phyloP scores from a whole-genome alignment of 2,113 vertebrate genomes.

The Oceanites oceanicus region DNA sequence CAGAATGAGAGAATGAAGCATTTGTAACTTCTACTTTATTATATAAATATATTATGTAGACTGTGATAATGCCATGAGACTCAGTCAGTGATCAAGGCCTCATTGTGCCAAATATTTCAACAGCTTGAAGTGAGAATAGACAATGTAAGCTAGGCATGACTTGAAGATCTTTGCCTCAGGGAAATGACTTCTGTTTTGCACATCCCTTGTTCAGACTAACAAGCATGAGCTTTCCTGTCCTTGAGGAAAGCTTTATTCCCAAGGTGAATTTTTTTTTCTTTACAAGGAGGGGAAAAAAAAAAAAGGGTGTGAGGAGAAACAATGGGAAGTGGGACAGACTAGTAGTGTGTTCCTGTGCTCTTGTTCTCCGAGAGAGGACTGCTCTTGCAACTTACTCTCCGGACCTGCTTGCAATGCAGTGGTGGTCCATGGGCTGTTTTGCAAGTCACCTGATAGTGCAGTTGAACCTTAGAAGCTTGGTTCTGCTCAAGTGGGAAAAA shows the following conservation, averaged over 20 bases:
- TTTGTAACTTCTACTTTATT: not conserved
- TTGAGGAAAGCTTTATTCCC: not conserved
- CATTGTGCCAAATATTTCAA: constrained; percentile 17
- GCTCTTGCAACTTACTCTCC: not conserved
- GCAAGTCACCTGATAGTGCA: not conserved
- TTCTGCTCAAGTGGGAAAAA: not conserved
- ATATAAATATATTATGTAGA: not conserved
- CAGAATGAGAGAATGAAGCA: not conserved
- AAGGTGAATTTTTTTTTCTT: not conserved
- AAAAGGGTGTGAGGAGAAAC: not conserved
- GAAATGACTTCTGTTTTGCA: constrained; percentile 58
- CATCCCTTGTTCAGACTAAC: constrained; percentile 6
- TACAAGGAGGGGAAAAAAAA: not conserved
- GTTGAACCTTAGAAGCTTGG: not conserved
- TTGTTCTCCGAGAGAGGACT: not conserved
- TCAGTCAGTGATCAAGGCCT: not conserved
- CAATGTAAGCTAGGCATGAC: constrained; percentile 31
- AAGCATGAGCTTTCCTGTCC: not conserved
- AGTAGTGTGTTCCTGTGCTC: not conserved
- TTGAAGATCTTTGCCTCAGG: constrained; percentile 70
- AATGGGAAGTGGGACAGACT: not conserved
- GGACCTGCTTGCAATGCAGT: not conserved
- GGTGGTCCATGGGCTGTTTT: not conserved
- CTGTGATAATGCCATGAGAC: not conserved
- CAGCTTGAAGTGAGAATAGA: constrained; percentile 12